Evolutionary conservation across 2,888 invertebrate species (phyloP).

Genomic region (Amphiduros pacificus): DNA sequence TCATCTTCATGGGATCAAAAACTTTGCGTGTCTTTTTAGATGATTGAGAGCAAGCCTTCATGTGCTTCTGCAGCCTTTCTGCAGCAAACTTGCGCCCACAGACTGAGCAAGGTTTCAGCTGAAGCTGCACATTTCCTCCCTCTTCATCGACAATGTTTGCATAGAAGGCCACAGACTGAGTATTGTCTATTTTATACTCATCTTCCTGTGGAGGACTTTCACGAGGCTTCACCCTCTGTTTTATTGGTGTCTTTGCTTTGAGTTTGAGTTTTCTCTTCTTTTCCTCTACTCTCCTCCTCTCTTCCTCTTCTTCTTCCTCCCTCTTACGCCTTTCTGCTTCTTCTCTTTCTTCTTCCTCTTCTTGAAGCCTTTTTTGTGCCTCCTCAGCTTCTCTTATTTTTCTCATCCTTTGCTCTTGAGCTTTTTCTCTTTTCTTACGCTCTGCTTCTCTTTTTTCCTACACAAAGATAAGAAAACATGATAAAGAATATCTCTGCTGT

Average conservation of each 20-base stretch:
- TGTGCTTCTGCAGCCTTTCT: constrained; percentile 67
- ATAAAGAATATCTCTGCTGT: no score
- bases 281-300: constrained; percentile 2
- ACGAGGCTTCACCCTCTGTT: not conserved
- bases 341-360: not conserved
- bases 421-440: no score
- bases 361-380: not conserved
- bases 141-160: not conserved
- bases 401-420: not conserved
- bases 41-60: constrained; percentile 44
- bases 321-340: not conserved
- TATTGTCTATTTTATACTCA: not conserved
- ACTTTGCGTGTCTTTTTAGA: constrained; percentile 42
- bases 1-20: constrained; percentile 51
- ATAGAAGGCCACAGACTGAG: constrained; percentile 11
- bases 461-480: no score
- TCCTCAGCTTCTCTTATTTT: not conserved
- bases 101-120: constrained; percentile 68
- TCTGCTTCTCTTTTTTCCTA: no score
- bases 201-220: not conserved
- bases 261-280: constrained; percentile 3
- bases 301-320: constrained; percentile 9
- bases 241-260: not conserved
- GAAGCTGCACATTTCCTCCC: constrained; percentile 30
- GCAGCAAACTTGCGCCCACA: constrained; percentile 81